Evolutionary conservation across 92 coral and sea anemone species (phyloP), one percentile per base, ranked within the genome.

Genomic region (Muricea muricata): DNA sequence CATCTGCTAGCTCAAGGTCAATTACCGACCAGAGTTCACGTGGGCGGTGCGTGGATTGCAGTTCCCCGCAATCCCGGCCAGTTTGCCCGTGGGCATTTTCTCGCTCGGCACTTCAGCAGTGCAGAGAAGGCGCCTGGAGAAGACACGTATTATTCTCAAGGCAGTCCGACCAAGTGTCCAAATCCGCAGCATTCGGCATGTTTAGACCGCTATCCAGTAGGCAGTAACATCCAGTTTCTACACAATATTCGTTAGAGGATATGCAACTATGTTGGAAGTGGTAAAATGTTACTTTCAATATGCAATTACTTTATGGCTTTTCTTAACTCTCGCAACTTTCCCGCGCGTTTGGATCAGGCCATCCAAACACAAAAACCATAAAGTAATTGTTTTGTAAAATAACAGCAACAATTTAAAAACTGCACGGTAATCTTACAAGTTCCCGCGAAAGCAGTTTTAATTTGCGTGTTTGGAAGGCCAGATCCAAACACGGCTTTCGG

Each of bases 171-270:
- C 18, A 77, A 32, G 29, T 77, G 82, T 54, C 82, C 82, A 0
- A 13, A 58, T 2, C 82, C 82, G 4, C 10, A 46, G 6, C 82
- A 77, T 58, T 77, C 82, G n/a, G 82, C 67, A 39, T 58, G 66
- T 77, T 55, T 95, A 26, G 97, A 95, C 77, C 93, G 89, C 78
- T 95, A 89, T 40, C 91, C 97, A 2, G 94, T 89, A 9, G 97
- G 93, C 25, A 97, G 98, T 6, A 95, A 90, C 46, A 40, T 93
- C 0, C 98, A 95, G 85, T 95, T 95, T 48, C 85, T 66, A 30
- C 41, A 66, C n/a, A 17, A 66, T 15, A 45, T 66, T 15, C 73
- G 41, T n/a, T n/a, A n/a, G n/a, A n/a, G n/a, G n/a, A n/a, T n/a
- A n/a, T n/a, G n/a, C n/a, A n/a, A n/a, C n/a, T n/a, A n/a, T n/a